Evolutionary conservation across 2,888 invertebrate species (phyloP), one percentile per base, ranked within the genome.

Genomic region (Amblyjoppa fuscipennis): DNA sequence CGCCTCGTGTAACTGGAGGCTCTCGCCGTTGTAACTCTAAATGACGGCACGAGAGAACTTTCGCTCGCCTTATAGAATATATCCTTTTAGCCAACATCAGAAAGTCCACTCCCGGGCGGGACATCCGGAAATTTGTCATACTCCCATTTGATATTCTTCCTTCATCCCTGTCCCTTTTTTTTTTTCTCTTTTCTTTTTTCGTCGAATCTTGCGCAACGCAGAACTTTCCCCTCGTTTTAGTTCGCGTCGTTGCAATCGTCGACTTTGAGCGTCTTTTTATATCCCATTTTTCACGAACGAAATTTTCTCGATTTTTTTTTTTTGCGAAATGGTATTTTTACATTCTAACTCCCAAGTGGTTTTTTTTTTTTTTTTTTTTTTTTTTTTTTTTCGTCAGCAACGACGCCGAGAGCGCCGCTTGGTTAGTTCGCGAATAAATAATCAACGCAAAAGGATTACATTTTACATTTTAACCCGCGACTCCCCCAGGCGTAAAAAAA

Each of bases 121-220:
- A 77, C 81, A 81, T 81, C 78, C 78, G 81, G 81, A 81, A 78
- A 85, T 85, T 82, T 82, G 79, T 82, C 82, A 76, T 76, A 75
- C 75, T 45, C 56, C 41, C 74, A 71, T 75, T 79, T 66, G 59
- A 76, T 82, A 82, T 82, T 85, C 70, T 59, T 69, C 59, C 81
- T 64, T 75, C 74, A 79, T 79, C 74, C 61, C 49, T 31, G 41
- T 20, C 25, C 41, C 70, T 69, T 53, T 20, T 75, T 69, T 53
- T 75, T 71, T 45, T 45, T 38, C 20, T 20, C 13, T 56, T 66
- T 49, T 49, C 41, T 75, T 71, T 51, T 64, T 49, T 20, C 20
- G n/a, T 66, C 53, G 49, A 64, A 68, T 84, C 51, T 66, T 41
- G 71, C 53, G 73, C 76, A 68, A 51, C 34, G 64, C 49, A 61